These are phyloP conservation scores for Ictalurus furcatus DNA, from an alignment of 2,113 vertebrate genomes.

Conservation along the genomic window DNA sequence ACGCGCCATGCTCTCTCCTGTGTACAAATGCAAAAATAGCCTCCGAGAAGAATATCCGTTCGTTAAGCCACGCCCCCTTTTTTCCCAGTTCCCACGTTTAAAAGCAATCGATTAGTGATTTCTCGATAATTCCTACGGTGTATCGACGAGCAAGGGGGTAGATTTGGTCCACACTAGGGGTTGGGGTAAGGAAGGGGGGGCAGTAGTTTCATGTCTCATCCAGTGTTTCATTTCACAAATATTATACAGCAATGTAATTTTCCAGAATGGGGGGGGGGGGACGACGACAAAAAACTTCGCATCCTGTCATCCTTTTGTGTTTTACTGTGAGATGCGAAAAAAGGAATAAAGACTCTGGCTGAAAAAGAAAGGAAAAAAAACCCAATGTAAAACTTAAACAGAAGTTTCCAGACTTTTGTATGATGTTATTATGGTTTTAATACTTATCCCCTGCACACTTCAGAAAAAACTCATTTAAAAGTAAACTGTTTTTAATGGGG, in stretches of 20 bases:
- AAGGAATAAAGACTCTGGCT: not conserved
- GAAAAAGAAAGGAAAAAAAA: no score
- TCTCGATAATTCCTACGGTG: not conserved
- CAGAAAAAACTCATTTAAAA: not conserved
- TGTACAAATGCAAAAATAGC: slow-evolving; percentile 49
- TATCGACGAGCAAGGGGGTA: not conserved
- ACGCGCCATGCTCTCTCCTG: slow-evolving; percentile 41
- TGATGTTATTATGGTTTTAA: not conserved
- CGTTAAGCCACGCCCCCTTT: not conserved
- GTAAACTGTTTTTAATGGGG: not conserved
- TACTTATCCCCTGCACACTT: slow-evolving; percentile 1
- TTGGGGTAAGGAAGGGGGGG: not conserved
- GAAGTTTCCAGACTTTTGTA: not conserved
- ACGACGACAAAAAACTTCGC: not conserved
- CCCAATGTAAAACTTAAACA: not conserved
- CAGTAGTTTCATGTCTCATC: slow-evolving; percentile 39
- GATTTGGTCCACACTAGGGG: slow-evolving; percentile 49
- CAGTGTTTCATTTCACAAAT: slow-evolving; percentile 26
- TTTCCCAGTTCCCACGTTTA: not conserved
- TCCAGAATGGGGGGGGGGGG: not conserved
- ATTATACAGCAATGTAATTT: not conserved
- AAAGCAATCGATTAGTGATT: not conserved
- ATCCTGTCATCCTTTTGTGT: not conserved
- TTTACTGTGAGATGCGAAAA: not conserved
- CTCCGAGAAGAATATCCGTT: slow-evolving; percentile 1